Evolutionary conservation across 2,888 invertebrate species (phyloP).

Genomic region (Aelia acuminata): DNA sequence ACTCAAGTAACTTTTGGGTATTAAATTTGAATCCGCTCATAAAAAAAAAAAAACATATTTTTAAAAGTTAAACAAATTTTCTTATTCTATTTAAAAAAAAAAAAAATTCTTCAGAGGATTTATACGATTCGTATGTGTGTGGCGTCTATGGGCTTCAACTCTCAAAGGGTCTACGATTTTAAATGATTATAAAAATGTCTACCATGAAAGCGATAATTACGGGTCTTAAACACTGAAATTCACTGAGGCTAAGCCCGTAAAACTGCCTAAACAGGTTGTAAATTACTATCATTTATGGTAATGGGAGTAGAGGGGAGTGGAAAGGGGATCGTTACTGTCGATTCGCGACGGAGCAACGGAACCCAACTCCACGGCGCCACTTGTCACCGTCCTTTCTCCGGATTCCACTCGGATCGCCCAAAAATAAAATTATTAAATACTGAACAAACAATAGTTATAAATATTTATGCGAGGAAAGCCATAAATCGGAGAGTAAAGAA

Average conservation of each 20-base stretch:
- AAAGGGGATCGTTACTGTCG: neutral
- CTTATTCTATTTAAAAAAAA: no score
- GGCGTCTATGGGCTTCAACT: neutral
- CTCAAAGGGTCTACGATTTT: neutral
- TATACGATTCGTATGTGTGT: neutral
- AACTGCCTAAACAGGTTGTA: slow-evolving; percentile 32
- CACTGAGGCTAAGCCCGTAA: neutral
- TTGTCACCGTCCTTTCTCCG: slow-evolving; percentile 34
- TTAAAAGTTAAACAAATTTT: no score
- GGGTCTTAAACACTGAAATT: slow-evolving; percentile 26
- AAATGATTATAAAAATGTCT: slow-evolving; percentile 19
- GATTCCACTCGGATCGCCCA: neutral
- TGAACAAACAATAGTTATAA: slow-evolving; percentile 50
- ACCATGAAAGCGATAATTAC: slow-evolving; percentile 3
- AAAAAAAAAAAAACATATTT: no score
- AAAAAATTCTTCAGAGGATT: neutral
- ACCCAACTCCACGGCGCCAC: neutral
- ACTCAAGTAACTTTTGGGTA: no score
- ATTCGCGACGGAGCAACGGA: neutral
- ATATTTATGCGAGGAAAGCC: slow-evolving; percentile 43
- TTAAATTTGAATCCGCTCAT: no score
- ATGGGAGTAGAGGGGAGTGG: neutral
- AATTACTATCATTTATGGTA: slow-evolving; percentile 18
- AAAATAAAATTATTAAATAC: slow-evolving; percentile 49
- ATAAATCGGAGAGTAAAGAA: slow-evolving; percentile 45